Evolutionary conservation across 2,797 vertebrate species (phyloP).

Genomic region (Clarias platycephalus): DNA sequence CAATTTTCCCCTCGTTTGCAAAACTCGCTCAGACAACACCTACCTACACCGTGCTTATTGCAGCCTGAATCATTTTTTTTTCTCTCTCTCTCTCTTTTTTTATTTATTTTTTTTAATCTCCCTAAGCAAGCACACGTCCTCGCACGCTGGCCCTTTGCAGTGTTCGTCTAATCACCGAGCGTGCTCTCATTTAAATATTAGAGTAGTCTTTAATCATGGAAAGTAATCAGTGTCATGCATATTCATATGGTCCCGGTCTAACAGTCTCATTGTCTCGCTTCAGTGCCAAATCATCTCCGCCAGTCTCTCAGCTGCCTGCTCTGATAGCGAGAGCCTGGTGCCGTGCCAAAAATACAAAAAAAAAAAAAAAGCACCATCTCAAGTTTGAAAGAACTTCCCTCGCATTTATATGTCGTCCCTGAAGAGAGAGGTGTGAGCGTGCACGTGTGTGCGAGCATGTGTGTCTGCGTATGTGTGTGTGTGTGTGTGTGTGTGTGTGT

Average conservation of each 20-base stretch:
- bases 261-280: constrained; percentile 97
- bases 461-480: constrained; percentile 11
- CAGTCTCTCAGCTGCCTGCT: constrained; percentile 86
- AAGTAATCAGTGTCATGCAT: constrained; percentile 99
- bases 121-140: constrained; percentile 49
- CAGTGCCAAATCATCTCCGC: constrained; percentile 95
- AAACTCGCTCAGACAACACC: constrained; percentile 8
- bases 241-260: constrained; percentile 94
- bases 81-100: background rate
- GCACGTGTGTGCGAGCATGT: constrained; percentile 31
- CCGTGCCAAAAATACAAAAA: constrained; percentile 69
- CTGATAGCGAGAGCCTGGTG: constrained; percentile 70
- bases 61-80: background rate
- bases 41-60: background rate
- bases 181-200: constrained; percentile 99
- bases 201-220: constrained; percentile 99
- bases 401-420: constrained; percentile 83
- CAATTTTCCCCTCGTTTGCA: constrained; percentile 22
- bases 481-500: constrained; percentile 17
- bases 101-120: constrained; percentile 30
- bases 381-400: constrained; percentile 89
- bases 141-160: constrained; percentile 60
- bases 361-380: constrained; percentile 46
- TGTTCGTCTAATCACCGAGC: constrained; percentile 98
- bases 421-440: constrained; percentile 59